Evolutionary conservation across 2,888 invertebrate species (phyloP), one percentile per base, ranked within the genome.

Genomic region (Drosophila vallismaia): DNA sequence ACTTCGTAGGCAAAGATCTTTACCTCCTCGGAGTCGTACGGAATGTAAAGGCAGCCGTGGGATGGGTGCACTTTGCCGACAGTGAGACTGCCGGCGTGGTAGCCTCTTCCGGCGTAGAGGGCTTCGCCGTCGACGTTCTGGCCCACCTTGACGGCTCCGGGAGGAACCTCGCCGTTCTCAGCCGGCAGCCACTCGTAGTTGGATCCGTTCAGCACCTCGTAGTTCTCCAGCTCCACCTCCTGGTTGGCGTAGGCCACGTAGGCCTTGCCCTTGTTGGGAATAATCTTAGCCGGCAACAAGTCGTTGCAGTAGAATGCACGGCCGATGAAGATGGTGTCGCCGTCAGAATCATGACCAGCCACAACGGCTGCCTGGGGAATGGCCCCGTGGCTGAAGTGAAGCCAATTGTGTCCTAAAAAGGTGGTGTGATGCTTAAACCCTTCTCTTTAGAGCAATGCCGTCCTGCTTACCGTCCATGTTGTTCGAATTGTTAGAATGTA

Each of bases 251-350:
- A 93, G 7, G 93, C 90, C 50, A 96, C 92, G 88, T 95, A 96
- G 36, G 95, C 95, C 9, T 93, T 93, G 55, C 93, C 86, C 86
- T 93, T 93, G 38, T 92, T 92, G 0, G 94, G 94, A 14, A 94
- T 93, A 0, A 94, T 91, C 90, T 94, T 94, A 0, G 94, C 94
- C 2, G 94, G 94, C 36, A 94, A 74, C 91, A 93, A 91, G 79
- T 94, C 94, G 19, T 93, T 95, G 64, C 93, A 93, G 81, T 95
- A 94, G 60, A 92, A 93, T 0, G 94, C 94, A 52, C 96, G 93
- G 0, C 96, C 96, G 0, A 96, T 95, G 89, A 93, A 96, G 82
- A 97, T 95, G 53, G 93, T 92, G 0, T 93, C 93, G 0, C 96
- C 96, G 78, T 96, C 96, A 10, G 91, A 91, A 85, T 96, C 96